Conservation (phyloP, 2,113 vertebrate species). For the Phasianus colchicus region DNA sequence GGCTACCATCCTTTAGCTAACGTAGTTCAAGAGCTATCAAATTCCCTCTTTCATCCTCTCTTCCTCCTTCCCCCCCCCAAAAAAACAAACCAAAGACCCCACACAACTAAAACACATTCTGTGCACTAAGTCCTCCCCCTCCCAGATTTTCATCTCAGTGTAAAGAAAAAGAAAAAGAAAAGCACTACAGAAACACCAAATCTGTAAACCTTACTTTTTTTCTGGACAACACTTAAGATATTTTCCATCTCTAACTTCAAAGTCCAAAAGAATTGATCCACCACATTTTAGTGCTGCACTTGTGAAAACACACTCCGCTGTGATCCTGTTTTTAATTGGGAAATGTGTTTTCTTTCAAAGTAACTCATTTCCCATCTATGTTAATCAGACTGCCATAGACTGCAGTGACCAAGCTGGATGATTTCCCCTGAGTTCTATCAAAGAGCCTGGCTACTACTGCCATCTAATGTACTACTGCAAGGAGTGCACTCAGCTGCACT, state of each 20-base stretch:
- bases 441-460: neutral
- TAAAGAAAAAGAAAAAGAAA: neutral
- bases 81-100: neutral
- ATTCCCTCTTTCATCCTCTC: accelerated
- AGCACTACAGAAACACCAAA: neutral
- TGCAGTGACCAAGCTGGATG: neutral
- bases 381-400: accelerated
- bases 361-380: neutral
- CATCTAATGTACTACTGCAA: neutral
- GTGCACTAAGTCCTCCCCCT: neutral
- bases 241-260: neutral
- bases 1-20: neutral
- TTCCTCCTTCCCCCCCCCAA: too few relatives aligned
- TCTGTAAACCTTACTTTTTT: neutral
- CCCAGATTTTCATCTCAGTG: neutral
- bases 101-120: neutral
- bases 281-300: neutral
- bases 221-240: neutral
- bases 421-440: neutral
- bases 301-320: neutral
- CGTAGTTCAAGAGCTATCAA: neutral
- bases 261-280: neutral
- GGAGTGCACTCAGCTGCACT: neutral
- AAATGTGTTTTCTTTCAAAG: neutral
- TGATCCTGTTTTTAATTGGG: neutral